These are phyloP conservation scores for Cyanocitta stelleri DNA, from an alignment of 2,113 vertebrate species.

Conservation along the genomic window DNA sequence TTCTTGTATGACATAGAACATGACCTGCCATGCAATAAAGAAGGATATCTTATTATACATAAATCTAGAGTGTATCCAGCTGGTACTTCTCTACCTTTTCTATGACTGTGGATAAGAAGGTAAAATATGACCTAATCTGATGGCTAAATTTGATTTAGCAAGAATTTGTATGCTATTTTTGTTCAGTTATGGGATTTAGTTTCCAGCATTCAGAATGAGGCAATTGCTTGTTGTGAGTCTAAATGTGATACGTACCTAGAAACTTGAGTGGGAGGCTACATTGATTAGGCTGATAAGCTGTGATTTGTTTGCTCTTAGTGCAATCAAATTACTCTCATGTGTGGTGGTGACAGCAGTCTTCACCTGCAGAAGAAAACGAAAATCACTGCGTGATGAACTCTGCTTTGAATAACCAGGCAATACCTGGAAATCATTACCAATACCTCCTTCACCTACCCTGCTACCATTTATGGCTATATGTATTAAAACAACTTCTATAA, in stretches of 20 bases:
- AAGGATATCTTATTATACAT: background rate
- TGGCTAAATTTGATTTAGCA: background rate
- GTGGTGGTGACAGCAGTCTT: background rate
- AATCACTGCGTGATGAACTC: background rate
- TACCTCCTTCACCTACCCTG: background rate
- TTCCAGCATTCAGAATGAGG: background rate
- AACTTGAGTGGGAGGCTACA: background rate
- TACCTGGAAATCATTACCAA: background rate
- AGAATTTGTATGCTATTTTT: background rate
- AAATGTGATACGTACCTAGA: background rate
- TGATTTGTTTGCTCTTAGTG: background rate
- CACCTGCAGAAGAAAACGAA: background rate
- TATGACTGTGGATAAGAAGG: background rate
- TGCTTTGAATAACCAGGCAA: background rate
- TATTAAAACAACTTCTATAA: background rate
- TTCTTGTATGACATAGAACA: background rate
- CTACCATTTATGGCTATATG: rapidly evolving
- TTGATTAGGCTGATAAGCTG: background rate
- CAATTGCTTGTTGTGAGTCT: background rate
- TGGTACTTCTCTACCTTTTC: background rate
- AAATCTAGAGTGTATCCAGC: background rate
- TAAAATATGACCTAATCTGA: background rate
- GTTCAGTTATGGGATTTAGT: background rate
- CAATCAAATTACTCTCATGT: background rate
- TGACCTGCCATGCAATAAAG: background rate